phyloP scores from a whole-genome alignment of 2,113 vertebrate species.

The Varanus komodoensis region DNA sequence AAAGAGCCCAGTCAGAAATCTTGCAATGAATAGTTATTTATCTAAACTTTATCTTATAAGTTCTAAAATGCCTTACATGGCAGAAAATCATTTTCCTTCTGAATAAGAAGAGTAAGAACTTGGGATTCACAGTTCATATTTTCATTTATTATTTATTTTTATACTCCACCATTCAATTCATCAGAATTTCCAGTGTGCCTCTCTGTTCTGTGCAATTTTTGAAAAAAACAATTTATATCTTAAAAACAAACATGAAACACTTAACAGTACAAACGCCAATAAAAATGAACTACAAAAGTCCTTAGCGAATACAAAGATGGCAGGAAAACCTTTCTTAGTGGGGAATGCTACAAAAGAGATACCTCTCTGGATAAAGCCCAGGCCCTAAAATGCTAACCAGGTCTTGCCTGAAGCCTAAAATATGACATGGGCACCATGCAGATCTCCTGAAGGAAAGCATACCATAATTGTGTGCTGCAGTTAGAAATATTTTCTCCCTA shows the following conservation, averaged over 20 bases:
- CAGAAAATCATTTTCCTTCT: not conserved
- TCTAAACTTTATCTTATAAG: not conserved
- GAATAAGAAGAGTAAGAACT: not conserved
- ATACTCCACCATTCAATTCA: no score
- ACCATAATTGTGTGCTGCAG: not conserved
- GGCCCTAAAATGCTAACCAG: not conserved
- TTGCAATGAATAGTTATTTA: not conserved
- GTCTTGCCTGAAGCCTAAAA: not conserved
- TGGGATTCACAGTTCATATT: not conserved
- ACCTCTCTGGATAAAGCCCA: not conserved
- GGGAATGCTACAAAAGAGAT: not conserved
- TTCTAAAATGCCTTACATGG: not conserved
- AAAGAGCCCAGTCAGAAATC: not conserved
- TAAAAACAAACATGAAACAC: not conserved
- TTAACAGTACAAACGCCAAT: not conserved
- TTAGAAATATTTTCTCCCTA: not conserved
- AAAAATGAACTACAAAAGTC: not conserved
- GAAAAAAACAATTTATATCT: no score
- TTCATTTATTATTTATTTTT: no score
- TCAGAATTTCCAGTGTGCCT: no score
- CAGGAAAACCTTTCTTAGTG: not conserved
- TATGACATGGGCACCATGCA: not conserved
- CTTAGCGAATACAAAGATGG: not conserved
- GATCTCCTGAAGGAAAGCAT: not conserved
- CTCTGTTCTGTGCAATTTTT: no score